These are phyloP conservation scores for Ginglymostoma cirratum DNA, from an alignment of 2,113 vertebrate genomes.

Conservation along the genomic window DNA sequence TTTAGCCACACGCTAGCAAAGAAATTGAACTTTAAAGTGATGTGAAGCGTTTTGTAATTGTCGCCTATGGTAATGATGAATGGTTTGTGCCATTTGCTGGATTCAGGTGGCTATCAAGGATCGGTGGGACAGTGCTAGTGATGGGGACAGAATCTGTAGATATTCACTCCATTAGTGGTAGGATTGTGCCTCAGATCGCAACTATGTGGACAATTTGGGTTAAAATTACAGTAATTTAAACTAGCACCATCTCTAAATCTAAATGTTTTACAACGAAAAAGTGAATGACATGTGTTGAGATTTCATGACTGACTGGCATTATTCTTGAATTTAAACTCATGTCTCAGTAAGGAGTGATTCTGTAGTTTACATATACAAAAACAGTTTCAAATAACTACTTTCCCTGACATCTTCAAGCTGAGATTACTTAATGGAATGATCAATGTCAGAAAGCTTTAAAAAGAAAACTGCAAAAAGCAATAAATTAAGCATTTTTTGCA, in stretches of 20 bases:
- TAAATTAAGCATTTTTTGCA: background rate
- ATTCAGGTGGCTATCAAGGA: no score
- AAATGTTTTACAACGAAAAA: background rate
- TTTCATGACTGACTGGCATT: background rate
- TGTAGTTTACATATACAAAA: background rate
- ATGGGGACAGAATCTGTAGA: no score
- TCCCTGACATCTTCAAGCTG: background rate
- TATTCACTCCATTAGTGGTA: no score
- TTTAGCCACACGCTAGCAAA: background rate
- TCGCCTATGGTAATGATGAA: no score
- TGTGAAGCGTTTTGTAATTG: background rate
- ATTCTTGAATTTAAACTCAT: background rate
- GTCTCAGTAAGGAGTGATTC: background rate
- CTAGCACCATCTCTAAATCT: no score
- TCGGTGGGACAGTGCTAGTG: no score
- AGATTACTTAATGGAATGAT: background rate
- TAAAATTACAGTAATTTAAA: no score
- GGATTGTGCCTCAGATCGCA: no score
- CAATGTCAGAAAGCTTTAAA: background rate
- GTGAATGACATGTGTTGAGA: background rate
- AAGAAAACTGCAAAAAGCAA: background rate
- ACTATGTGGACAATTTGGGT: no score
- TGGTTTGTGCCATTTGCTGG: no score
- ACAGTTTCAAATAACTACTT: background rate
- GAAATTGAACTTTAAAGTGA: background rate